A percentile compares a stretch with the other conserved stretches of the same genome.
Conservation (phyloP, 2,113 vertebrate genomes). For the Tychaedon coryphoeus region DNA sequence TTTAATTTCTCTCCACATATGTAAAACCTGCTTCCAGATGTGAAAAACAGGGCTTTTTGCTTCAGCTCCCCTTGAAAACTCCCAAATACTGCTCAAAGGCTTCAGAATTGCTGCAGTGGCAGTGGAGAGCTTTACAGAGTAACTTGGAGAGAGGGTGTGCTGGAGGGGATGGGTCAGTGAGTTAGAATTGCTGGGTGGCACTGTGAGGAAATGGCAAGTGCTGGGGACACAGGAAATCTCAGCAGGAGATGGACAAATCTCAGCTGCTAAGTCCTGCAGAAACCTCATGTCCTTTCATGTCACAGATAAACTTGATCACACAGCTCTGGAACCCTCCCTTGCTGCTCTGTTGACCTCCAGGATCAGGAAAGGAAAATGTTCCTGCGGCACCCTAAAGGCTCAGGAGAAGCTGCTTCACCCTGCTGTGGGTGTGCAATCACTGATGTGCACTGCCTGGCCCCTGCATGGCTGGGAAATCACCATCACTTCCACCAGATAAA, state of each 20-base stretch:
- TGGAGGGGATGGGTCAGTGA: neutral
- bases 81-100: neutral
- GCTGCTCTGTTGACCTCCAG: neutral
- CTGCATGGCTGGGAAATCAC: neutral
- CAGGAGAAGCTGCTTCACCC: neutral
- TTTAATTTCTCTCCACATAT: neutral
- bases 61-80: neutral
- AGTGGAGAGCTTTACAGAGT: neutral
- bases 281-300: neutral
- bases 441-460: rapidly evolving
- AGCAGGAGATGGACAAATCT: neutral
- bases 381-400: neutral
- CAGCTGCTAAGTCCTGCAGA: neutral
- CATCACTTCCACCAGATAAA: neutral
- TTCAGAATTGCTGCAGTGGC: neutral
- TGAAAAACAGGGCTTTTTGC: neutral
- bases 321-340: neutral
- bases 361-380: neutral
- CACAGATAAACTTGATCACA: neutral
- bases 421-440: neutral
- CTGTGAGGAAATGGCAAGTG: neutral
- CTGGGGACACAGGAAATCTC: neutral
- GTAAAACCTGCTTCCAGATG: neutral
- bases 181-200: neutral
- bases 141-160: neutral